A percentile compares a stretch with the other conserved stretches of the same genome.
Conservation (phyloP, 92 coral and sea anemone species). For the Diadumene lineata region DNA sequence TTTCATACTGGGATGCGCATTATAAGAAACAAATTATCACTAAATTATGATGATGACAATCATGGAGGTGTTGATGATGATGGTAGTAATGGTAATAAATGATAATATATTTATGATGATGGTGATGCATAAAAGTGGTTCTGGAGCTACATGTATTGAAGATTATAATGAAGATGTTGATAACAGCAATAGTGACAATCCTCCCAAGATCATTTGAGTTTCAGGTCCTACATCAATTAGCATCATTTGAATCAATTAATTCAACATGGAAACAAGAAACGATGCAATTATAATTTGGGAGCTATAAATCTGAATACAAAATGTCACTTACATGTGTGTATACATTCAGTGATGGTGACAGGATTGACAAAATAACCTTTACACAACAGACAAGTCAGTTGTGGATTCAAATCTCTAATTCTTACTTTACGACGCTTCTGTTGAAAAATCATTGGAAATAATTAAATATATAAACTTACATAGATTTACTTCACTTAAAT, state of each 20-base stretch:
- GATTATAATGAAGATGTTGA: background rate
- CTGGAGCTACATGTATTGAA: background rate
- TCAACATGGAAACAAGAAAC: no score
- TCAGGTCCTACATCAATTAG: no score
- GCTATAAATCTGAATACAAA: background rate
- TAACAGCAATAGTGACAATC: background rate
- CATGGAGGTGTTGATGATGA: background rate
- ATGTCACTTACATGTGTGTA: slow-evolving; percentile 85
- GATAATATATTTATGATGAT: background rate
- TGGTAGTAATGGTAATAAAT: background rate
- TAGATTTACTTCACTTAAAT: no score
- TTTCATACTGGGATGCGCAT: no score
- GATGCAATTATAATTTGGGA: no score
- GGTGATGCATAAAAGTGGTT: background rate
- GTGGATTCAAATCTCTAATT: slow-evolving; percentile 67
- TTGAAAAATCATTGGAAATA: background rate
- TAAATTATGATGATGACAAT: background rate
- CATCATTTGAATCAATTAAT: no score
- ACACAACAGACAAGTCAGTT: slow-evolving; percentile 82
- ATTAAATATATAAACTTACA: no score
- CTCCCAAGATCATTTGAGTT: no score
- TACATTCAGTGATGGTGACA: slow-evolving; percentile 92
- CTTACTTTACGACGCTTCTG: slow-evolving; percentile 74
- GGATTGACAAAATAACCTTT: slow-evolving; percentile 91
- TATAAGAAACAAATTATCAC: no score